Evolutionary conservation across 2,888 invertebrate genomes (phyloP).

Genomic region (Amblyjoppa fuscipennis): DNA sequence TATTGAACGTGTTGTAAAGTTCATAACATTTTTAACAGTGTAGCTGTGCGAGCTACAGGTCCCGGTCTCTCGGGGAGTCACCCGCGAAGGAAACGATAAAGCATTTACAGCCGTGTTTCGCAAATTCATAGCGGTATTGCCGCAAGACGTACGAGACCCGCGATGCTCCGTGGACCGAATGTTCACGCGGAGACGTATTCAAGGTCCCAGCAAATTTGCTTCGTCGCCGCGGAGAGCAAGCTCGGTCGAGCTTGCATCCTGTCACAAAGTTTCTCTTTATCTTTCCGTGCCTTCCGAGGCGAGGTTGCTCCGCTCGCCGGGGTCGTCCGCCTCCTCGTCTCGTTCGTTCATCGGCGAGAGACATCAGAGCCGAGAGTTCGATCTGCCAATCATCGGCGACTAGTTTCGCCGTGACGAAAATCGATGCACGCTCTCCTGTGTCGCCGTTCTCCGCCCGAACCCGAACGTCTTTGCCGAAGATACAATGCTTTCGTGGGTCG

Average conservation of each 20-base stretch:
- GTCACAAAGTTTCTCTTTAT: conserved; percentile 81
- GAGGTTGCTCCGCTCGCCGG: conserved; percentile 40
- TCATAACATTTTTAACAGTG: too few relatives aligned
- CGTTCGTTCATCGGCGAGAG: conserved; percentile 35
- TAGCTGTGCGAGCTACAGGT: too few relatives aligned
- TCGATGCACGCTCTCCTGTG: conserved; percentile 36
- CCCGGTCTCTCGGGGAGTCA: too few relatives aligned
- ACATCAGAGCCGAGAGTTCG: conserved; percentile 64
- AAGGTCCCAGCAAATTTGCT: conserved; percentile 37
- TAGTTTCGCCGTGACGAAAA: conserved; percentile 57
- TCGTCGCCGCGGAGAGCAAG: conserved; percentile 25
- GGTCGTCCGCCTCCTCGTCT: conserved; percentile 11
- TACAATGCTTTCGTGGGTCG: conserved; percentile 20
- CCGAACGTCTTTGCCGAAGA: conserved; percentile 2
- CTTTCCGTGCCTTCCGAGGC: conserved; percentile 75
- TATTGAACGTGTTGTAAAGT: too few relatives aligned
- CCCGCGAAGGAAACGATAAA: too few relatives aligned
- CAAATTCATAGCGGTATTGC: neutral
- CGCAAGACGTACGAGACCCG: neutral
- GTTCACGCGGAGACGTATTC: conserved; percentile 34
- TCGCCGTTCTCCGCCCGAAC: conserved; percentile 22
- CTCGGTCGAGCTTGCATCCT: conserved; percentile 69
- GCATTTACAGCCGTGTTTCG: neutral
- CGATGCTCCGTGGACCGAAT: neutral
- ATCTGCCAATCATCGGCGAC: conserved; percentile 71